Percentiles rank a stretch among this genome's conserved stretches.
These are phyloP conservation scores for Leptinotarsa undecemlineata DNA, from an alignment of 1,140 invertebrate species.

Conservation along the genomic window DNA sequence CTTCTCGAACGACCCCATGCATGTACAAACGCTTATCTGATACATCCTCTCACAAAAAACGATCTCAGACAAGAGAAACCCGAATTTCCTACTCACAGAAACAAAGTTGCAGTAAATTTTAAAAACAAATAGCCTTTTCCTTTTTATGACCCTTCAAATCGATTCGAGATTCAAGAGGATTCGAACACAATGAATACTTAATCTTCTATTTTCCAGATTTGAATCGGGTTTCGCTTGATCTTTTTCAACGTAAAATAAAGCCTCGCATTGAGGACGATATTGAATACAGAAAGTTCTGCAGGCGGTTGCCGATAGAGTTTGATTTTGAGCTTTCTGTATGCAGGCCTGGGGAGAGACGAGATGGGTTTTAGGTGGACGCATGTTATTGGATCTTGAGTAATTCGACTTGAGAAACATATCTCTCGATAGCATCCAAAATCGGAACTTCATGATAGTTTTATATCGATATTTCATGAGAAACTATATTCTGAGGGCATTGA, in stretches of 20 bases:
- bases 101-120: constrained; percentile 36
- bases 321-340: constrained; percentile 21
- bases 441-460: no score
- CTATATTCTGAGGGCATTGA: no score
- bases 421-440: no score
- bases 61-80: constrained; percentile 3
- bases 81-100: constrained; percentile 6
- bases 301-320: constrained; percentile 8
- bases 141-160: constrained; percentile 35
- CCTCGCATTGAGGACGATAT: constrained; percentile 15
- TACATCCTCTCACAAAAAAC: constrained; percentile 12
- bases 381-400: not conserved
- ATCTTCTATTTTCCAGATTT: constrained; percentile 40
- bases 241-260: constrained; percentile 31
- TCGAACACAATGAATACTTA: constrained; percentile 41
- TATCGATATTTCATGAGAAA: no score
- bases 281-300: constrained; percentile 23
- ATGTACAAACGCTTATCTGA: constrained; percentile 9
- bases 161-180: constrained; percentile 30
- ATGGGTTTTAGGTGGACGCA: constrained; percentile 8
- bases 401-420: not conserved
- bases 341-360: constrained; percentile 8
- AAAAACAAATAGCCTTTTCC: constrained; percentile 36
- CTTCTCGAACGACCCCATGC: not conserved
- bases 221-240: constrained; percentile 39